A percentile compares a stretch with the other conserved stretches of the same genome.
Conservation (phyloP, 2,888 invertebrate species). For the Temnothorax ravouxi region DNA sequence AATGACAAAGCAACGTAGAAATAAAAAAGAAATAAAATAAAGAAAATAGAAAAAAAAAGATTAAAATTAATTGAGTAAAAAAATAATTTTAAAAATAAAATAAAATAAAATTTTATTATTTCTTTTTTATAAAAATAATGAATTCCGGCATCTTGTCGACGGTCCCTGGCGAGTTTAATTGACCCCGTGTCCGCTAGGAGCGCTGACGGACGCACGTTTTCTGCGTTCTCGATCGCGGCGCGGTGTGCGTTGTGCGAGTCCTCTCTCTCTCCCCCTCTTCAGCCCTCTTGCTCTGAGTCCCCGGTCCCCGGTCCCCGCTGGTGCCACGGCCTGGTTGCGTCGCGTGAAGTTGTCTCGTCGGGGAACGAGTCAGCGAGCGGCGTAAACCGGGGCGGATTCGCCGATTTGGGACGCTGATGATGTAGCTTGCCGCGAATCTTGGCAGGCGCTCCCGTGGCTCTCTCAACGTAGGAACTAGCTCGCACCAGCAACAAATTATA, state of each 20-base stretch:
- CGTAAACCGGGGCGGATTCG: background rate
- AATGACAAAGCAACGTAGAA: too few species aligned
- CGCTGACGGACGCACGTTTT: conserved; percentile 1
- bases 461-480: conserved; percentile 52
- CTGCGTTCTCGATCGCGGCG: background rate
- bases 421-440: conserved; percentile 69
- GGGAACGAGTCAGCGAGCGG: background rate
- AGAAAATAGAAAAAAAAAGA: too few species aligned
- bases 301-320: background rate
- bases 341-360: conserved; percentile 15
- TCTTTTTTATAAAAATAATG: too few species aligned
- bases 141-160: too few species aligned
- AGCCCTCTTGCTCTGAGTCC: too few species aligned
- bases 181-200: background rate
- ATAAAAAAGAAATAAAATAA: too few species aligned
- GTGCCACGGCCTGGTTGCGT: background rate
- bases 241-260: background rate
- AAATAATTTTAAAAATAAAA: too few species aligned
- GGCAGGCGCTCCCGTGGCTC: conserved; percentile 46
- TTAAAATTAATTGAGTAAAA: too few species aligned
- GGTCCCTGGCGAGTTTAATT: background rate
- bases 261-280: background rate
- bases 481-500: conserved; percentile 57
- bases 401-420: conserved; percentile 57
- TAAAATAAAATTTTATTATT: too few species aligned